phyloP scores from a whole-genome alignment of 2,888 invertebrate genomes.

The Cantharis flavilabris region DNA sequence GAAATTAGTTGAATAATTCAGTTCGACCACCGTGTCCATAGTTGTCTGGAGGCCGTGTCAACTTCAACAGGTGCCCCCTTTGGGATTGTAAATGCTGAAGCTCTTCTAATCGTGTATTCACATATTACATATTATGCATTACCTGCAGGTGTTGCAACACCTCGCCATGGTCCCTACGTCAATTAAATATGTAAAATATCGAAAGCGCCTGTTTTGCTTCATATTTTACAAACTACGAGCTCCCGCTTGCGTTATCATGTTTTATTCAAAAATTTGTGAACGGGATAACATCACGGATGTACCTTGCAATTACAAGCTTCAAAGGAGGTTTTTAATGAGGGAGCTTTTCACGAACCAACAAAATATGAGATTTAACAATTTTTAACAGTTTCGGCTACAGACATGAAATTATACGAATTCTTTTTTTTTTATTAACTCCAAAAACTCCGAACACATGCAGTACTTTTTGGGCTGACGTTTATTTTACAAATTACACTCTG shows the following conservation, averaged over 20 bases:
- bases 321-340: neutral
- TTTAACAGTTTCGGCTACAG: neutral
- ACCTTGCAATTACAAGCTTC: neutral
- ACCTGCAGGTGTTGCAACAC: slow-evolving; percentile 18
- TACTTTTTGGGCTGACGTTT: neutral
- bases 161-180: slow-evolving; percentile 5
- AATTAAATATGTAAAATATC: slow-evolving; percentile 20
- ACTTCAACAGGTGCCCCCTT: slow-evolving; percentile 33
- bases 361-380: neutral
- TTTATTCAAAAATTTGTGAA: slow-evolving; percentile 15
- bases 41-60: slow-evolving; percentile 29
- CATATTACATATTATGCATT: slow-evolving; percentile 6
- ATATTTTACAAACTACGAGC: slow-evolving; percentile 5
- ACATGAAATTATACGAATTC: neutral
- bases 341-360: neutral
- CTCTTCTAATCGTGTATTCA: slow-evolving; percentile 12
- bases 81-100: slow-evolving; percentile 17
- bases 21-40: slow-evolving; percentile 19
- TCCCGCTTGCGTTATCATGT: slow-evolving; percentile 9
- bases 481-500: slow-evolving; percentile 10
- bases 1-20: slow-evolving; percentile 18
- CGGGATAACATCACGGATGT: slow-evolving; percentile 6
- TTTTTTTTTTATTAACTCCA: neutral
- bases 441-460: neutral
- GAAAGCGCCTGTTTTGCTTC: slow-evolving; percentile 9